These are phyloP conservation scores for Tricholaema leucomelas DNA, from an alignment of 2,113 vertebrate species.

Conservation along the genomic window DNA sequence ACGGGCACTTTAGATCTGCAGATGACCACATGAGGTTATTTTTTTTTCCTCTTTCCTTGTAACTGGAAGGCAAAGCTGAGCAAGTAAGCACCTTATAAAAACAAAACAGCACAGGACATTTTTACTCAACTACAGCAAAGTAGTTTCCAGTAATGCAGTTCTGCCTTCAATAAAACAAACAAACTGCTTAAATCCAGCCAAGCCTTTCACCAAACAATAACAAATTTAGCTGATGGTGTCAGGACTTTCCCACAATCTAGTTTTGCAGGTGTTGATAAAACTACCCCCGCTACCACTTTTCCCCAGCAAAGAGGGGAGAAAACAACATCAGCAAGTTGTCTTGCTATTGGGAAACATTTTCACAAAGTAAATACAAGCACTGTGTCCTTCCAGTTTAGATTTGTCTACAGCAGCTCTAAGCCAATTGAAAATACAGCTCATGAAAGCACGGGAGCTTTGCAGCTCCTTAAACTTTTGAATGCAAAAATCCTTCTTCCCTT, in stretches of 20 bases:
- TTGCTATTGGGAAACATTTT: constrained; percentile 17
- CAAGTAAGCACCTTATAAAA: constrained; percentile 40
- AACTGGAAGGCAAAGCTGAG: constrained; percentile 50
- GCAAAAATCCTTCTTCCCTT: not conserved
- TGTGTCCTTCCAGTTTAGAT: not conserved
- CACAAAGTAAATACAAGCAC: not conserved
- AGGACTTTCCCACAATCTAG: constrained; percentile 79
- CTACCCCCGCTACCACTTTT: constrained; percentile 31
- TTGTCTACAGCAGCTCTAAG: not conserved
- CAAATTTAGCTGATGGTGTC: constrained; percentile 76
- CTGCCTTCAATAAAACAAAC: constrained; percentile 83
- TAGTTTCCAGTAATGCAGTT: constrained; percentile 75
- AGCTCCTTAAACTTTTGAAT: constrained; percentile 3
- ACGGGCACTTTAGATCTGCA: not conserved
- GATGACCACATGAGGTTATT: not conserved
- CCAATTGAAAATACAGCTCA: not conserved
- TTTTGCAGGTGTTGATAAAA: constrained; percentile 73
- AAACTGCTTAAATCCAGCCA: constrained; percentile 75
- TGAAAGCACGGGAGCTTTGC: not conserved
- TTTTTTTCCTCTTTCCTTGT: not conserved
- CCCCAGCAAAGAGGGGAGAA: not conserved
- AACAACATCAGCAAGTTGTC: constrained; percentile 14
- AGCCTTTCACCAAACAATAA: constrained; percentile 80
- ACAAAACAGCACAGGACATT: constrained; percentile 76
- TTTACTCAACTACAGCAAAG: constrained; percentile 81